A percentile compares a stretch with the other conserved stretches of the same genome.
Evolutionary conservation across 2,797 vertebrate genomes (phyloP).

Genomic region (Loriculus beryllinus): DNA sequence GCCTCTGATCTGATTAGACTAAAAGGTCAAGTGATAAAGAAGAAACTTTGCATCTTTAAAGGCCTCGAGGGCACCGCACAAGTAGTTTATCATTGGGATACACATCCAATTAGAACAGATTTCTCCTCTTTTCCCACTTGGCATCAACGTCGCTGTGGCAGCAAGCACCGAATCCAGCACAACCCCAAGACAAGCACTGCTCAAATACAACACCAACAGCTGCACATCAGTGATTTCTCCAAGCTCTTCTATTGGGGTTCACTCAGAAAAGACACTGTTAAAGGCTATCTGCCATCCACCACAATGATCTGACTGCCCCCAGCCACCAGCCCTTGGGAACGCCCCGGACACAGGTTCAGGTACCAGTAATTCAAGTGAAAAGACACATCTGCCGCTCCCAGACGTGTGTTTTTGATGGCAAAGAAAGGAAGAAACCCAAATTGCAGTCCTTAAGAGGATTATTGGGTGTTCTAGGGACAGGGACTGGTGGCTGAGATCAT

Average conservation of each 20-base stretch:
- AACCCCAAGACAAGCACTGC: neutral
- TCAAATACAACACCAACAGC: neutral
- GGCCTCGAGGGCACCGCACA: neutral
- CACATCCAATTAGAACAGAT: conserved; percentile 5
- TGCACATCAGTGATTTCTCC: neutral
- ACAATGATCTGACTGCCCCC: neutral
- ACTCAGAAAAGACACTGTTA: neutral
- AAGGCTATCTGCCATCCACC: neutral
- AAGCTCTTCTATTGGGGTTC: neutral
- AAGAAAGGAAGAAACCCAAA: conserved; percentile 21
- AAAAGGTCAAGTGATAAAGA: conserved; percentile 48
- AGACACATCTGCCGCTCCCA: neutral
- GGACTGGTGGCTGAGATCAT: conserved; percentile 33
- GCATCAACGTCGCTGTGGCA: neutral
- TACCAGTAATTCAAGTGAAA: neutral
- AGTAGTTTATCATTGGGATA: neutral
- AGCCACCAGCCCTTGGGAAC: neutral
- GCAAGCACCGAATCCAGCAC: neutral
- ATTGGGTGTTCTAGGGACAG: neutral
- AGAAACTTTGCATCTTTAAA: conserved; percentile 17
- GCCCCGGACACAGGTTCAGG: neutral
- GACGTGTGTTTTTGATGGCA: neutral
- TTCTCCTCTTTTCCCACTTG: neutral
- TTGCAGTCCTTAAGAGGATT: conserved; percentile 45
- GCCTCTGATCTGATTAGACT: neutral